Evolutionary conservation across 2,888 invertebrate genomes (phyloP), one percentile per base, ranked within the genome.

Genomic region (Sphecodes monilicornis): DNA sequence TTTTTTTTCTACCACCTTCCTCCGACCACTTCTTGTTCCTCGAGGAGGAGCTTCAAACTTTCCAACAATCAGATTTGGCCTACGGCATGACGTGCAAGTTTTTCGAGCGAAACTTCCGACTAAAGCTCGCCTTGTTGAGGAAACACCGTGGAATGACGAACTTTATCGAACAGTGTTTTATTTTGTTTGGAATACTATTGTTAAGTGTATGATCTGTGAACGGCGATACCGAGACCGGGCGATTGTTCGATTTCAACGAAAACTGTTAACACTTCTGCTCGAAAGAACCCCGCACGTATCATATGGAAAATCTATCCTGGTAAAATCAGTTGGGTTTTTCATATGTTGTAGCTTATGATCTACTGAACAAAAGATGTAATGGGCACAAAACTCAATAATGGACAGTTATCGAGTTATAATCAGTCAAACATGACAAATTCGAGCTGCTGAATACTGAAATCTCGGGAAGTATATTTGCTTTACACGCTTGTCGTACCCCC

Each of bases 61-160:
- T 66, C 39, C 64, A 80, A 80, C 80, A 80, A 80, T 76, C 76
- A 80, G 76, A 80, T 80, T 76, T 76, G n/a, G 76, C 80, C 70
- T 41, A 64, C 76, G 76, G 76, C 76, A 46, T 71, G 80, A 60
- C 76, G 69, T 32, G 66, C 75, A 80, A 80, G 70, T 80, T 80
- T 80, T 76, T 76, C 70, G 57, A 50, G 70, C n/a, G 70, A 70
- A 71, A 76, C 60, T 80, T 80, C n/a, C 75, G 69, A 41, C 43
- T 8, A 71, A n/a, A 36, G 43, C 26, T 54, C 60, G 71, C 71
- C 71, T 60, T 43, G 50, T 32, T 57, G 77, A 70, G 57, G 60
- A 78, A 71, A 78, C 71, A 60, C 32, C 60, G 71, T 71, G 43
- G 71, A 46, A 46, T 57, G 70, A 43, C 41, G 22, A 11, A 54